These are phyloP conservation scores for Monochamus saltuarius DNA, from an alignment of 1,140 invertebrate species.

Conservation along the genomic window DNA sequence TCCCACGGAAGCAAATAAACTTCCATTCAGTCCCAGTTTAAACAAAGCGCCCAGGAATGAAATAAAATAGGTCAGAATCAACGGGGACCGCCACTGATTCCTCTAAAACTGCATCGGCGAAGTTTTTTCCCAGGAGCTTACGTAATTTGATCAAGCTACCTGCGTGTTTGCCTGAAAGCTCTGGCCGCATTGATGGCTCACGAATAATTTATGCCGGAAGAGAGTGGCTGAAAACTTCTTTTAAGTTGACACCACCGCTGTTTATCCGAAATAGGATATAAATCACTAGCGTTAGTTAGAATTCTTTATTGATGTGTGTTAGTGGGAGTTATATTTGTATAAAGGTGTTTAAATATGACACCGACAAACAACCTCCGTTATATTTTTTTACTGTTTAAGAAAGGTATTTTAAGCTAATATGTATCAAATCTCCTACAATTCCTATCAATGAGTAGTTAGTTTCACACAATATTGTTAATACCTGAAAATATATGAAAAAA, in stretches of 20 bases:
- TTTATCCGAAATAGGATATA: background rate
- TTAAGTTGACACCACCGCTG: constrained; percentile 9
- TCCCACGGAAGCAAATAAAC: no score
- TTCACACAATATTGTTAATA: no score
- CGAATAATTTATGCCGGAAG: constrained; percentile 33
- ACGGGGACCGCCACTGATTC: background rate
- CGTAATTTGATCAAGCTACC: constrained; percentile 34
- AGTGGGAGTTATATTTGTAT: no score
- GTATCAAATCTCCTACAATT: no score
- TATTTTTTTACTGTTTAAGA: no score
- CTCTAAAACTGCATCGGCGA: background rate
- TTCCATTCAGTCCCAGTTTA: no score
- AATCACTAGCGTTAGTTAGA: background rate
- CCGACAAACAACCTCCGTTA: no score
- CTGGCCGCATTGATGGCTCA: constrained; percentile 30
- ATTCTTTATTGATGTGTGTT: no score
- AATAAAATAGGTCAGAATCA: constrained; percentile 5
- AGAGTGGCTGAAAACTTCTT: constrained; percentile 34
- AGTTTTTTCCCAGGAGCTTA: constrained; percentile 27
- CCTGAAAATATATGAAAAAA: no score
- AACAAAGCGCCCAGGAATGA: background rate
- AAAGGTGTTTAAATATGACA: no score
- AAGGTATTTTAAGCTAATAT: no score
- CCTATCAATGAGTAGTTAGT: no score
- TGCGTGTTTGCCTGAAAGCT: constrained; percentile 31